These are phyloP conservation scores for Abramis brama DNA, from an alignment of 2,113 vertebrate species.

Conservation along the genomic window DNA sequence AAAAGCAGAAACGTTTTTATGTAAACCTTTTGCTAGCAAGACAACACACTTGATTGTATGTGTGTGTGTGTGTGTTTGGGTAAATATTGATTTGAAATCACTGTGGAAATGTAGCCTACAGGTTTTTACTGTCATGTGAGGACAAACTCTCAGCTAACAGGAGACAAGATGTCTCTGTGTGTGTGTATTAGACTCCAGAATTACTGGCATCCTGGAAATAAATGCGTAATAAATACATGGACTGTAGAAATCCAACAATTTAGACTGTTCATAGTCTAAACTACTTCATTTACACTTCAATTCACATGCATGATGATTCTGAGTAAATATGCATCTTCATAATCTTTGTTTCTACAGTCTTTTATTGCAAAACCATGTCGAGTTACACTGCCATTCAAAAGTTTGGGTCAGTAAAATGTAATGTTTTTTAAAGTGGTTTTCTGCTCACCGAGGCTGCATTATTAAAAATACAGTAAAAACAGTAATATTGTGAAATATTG, in stretches of 20 bases:
- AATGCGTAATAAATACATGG: neutral
- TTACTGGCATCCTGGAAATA: neutral
- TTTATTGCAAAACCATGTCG: neutral
- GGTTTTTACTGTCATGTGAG: slow-evolving; percentile 40
- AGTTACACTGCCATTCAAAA: neutral
- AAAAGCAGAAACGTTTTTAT: neutral
- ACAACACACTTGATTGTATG: neutral
- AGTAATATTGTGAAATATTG: neutral
- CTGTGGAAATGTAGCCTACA: slow-evolving; percentile 10
- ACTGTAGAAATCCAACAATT: neutral
- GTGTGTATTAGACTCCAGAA: neutral
- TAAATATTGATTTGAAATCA: slow-evolving; percentile 42
- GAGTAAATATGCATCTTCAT: neutral
- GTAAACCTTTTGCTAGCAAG: neutral
- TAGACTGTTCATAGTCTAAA: neutral
- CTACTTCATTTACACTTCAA: neutral
- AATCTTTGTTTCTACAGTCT: neutral
- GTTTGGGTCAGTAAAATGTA: neutral
- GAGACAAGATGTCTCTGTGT: neutral
- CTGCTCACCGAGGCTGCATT: neutral
- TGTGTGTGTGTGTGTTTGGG: slow-evolving; percentile 26
- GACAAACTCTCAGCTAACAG: neutral
- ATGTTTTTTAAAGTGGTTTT: neutral
- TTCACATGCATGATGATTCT: too few relatives aligned
- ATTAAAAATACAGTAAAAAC: neutral